Percentiles rank a stretch among this genome's conserved stretches.
These are phyloP conservation scores for Pantala flavescens DNA, from an alignment of 1,140 invertebrate genomes.

Conservation along the genomic window DNA sequence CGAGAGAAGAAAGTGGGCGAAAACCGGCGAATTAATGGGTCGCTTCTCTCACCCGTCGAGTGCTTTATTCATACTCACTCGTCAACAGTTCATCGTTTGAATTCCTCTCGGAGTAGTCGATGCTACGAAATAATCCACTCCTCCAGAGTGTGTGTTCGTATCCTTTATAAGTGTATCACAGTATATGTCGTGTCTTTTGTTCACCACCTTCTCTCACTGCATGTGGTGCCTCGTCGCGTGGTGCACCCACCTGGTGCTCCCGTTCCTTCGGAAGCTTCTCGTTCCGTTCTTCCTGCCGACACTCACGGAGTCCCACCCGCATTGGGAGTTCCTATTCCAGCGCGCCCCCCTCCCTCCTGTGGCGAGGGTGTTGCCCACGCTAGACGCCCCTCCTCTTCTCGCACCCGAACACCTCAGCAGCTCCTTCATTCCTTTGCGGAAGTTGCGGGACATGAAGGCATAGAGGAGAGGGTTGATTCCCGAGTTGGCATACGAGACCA, in stretches of 20 bases:
- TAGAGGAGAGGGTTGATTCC: slow-evolving; percentile 76
- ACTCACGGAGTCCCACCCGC: not conserved
- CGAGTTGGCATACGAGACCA: slow-evolving; percentile 74
- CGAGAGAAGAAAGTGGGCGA: too few relatives aligned
- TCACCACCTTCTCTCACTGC: too few relatives aligned
- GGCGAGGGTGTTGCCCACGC: not conserved
- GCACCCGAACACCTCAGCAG: not conserved
- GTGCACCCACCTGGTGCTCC: not conserved
- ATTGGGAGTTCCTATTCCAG: not conserved
- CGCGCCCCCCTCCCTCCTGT: not conserved
- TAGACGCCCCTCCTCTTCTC: not conserved
- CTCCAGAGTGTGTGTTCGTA: not conserved
- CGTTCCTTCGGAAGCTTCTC: not conserved
- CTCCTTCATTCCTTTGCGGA: not conserved
- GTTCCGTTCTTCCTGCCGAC: not conserved
- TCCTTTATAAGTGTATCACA: not conserved
- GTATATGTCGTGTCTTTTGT: too few relatives aligned
- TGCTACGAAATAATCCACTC: not conserved
- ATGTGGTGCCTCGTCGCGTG: not conserved
- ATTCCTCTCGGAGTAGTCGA: not conserved
- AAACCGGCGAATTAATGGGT: too few relatives aligned
- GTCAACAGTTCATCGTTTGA: not conserved
- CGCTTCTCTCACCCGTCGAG: too few relatives aligned
- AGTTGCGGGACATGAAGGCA: slow-evolving; percentile 63
- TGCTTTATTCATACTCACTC: not conserved